Evolutionary conservation across 2,888 invertebrate species (phyloP).

Genomic region (Dicyrtomina minuta): DNA sequence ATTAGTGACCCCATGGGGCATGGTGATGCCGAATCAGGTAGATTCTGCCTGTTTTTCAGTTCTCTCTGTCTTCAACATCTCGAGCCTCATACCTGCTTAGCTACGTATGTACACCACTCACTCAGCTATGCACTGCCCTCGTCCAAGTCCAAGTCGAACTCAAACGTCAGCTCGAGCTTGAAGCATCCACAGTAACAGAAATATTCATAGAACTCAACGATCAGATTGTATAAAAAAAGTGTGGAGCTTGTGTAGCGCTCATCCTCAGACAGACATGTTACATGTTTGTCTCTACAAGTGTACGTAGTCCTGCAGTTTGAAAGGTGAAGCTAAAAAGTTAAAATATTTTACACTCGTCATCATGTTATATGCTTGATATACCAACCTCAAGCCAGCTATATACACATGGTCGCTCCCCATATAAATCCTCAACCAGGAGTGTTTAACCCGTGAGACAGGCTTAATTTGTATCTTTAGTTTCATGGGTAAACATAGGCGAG

Average conservation of each 20-base stretch:
- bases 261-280: not conserved
- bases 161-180: too few species aligned
- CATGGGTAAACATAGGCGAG: conserved; percentile 2
- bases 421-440: not conserved
- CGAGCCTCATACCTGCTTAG: too few species aligned
- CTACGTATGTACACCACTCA: too few species aligned
- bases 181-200: conserved; percentile 3
- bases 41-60: conserved; percentile 25
- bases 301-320: not conserved
- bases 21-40: conserved; percentile 34
- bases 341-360: not conserved
- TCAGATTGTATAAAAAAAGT: conserved; percentile 10
- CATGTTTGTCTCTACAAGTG: not conserved
- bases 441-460: not conserved
- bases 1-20: conserved; percentile 36
- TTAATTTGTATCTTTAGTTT: conserved; percentile 14
- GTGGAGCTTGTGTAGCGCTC: not conserved
- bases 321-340: conserved; percentile 3
- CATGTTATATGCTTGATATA: not conserved
- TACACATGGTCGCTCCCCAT: not conserved
- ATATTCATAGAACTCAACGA: conserved; percentile 15
- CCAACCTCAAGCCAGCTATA: too few species aligned
- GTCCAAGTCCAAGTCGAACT: too few species aligned
- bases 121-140: too few species aligned
- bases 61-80: not conserved